These are phyloP conservation scores for Protula sp. DNA, from an alignment of 2,888 invertebrate species.

Conservation along the genomic window DNA sequence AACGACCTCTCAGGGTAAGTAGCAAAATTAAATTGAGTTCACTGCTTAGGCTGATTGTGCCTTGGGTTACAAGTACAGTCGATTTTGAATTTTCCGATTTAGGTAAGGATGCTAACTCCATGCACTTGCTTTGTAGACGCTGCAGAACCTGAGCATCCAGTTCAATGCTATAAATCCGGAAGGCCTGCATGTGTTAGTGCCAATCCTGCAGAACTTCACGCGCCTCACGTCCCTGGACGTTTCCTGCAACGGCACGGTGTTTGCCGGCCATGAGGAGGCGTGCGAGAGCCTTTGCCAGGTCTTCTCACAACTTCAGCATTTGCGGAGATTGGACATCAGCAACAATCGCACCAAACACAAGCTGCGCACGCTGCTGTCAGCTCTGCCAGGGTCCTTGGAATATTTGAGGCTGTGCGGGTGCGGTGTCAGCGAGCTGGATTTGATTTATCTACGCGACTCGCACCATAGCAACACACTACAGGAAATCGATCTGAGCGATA, in stretches of 20 bases:
- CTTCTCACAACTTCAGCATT: conserved; percentile 20
- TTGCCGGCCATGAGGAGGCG: conserved; percentile 29
- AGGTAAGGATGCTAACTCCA: too few species aligned
- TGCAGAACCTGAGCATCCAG: conserved; percentile 40
- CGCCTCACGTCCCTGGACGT: conserved; percentile 42
- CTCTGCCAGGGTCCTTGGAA: conserved; percentile 29
- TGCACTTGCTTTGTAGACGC: conserved; percentile 31
- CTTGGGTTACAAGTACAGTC: too few species aligned
- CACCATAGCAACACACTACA: conserved; percentile 31
- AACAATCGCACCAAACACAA: conserved; percentile 39
- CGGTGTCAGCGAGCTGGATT: conserved; percentile 33
- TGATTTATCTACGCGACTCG: conserved; percentile 33
- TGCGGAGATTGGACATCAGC: conserved; percentile 42
- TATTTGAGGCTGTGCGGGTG: conserved; percentile 41
- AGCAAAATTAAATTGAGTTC: too few species aligned
- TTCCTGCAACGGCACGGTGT: conserved; percentile 41
- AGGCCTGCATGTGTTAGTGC: conserved; percentile 34
- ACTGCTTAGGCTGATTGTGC: too few species aligned
- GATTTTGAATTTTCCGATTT: too few species aligned
- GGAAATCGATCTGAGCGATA: conserved; percentile 45
- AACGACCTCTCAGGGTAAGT: too few species aligned
- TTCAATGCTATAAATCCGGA: conserved; percentile 40
- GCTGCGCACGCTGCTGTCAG: conserved; percentile 29
- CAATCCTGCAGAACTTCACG: conserved; percentile 31
- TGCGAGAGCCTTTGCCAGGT: conserved; percentile 13